These are phyloP conservation scores for Phaenicophaeus curvirostris DNA, from an alignment of 2,797 vertebrate species.

Conservation along the genomic window DNA sequence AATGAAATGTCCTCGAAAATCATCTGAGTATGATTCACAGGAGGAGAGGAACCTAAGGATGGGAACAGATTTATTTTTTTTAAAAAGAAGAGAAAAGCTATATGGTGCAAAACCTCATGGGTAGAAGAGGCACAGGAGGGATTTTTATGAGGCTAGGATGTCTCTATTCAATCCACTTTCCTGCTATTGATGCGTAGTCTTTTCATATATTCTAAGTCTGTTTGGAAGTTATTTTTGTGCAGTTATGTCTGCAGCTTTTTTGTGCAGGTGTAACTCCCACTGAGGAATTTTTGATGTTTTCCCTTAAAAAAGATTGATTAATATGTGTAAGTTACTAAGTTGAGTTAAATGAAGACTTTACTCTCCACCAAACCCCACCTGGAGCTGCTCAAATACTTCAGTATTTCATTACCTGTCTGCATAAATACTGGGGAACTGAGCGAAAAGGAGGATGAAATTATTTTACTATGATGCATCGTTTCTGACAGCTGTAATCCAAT, in stretches of 20 bases:
- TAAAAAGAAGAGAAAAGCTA: neutral
- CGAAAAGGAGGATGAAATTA: neutral
- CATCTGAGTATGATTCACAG: slow-evolving; percentile 38
- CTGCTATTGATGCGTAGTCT: slow-evolving; percentile 13
- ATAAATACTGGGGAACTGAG: neutral
- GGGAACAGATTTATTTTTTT: neutral
- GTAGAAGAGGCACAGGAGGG: neutral
- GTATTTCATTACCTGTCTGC: neutral
- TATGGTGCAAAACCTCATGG: neutral
- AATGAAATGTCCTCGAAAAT: slow-evolving; percentile 44
- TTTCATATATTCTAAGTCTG: neutral
- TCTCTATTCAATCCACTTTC: neutral
- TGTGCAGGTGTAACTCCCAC: neutral
- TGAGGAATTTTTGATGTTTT: neutral
- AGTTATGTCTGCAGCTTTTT: neutral
- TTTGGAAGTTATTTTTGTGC: neutral
- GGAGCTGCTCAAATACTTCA: neutral
- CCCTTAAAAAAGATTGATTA: neutral
- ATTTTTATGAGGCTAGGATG: neutral
- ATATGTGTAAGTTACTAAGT: neutral
- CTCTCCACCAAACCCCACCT: neutral
- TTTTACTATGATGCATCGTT: neutral
- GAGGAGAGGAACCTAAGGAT: slow-evolving; percentile 48
- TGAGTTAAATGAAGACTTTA: neutral
- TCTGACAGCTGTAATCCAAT: neutral